phyloP scores from a whole-genome alignment of 2,113 vertebrate species.

The Isurus oxyrinchus region DNA sequence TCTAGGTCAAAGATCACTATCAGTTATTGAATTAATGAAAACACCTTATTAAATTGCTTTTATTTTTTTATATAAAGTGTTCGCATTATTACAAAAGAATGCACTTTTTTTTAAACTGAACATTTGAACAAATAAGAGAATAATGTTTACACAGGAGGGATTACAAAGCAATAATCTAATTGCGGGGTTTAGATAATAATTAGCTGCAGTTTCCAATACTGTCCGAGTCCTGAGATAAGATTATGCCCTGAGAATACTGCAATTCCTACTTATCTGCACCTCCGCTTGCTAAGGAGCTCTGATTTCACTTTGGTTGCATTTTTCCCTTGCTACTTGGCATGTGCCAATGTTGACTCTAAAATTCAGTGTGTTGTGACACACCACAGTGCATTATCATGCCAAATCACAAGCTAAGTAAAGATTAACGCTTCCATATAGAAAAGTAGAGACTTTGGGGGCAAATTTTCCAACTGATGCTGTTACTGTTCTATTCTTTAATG shows the following conservation, averaged over 20 bases:
- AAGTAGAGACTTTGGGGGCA: not conserved
- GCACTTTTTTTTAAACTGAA: not conserved
- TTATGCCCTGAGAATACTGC: not conserved
- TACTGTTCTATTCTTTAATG: not conserved
- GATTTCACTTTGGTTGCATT: not conserved
- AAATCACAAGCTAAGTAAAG: not conserved
- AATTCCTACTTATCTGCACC: not conserved
- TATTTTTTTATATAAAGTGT: not conserved
- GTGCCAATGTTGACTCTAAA: not conserved
- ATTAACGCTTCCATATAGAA: not conserved
- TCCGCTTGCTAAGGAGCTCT: not conserved
- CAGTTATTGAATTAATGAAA: not conserved
- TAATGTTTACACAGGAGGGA: not conserved
- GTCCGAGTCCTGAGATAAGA: not conserved
- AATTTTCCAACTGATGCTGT: not conserved
- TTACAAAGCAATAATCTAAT: conserved; percentile 20
- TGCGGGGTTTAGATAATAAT: not conserved
- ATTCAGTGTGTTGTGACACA: too few relatives aligned
- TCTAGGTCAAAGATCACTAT: not conserved
- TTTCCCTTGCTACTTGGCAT: not conserved
- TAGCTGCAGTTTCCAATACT: conserved; percentile 16
- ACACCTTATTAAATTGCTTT: not conserved
- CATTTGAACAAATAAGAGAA: not conserved
- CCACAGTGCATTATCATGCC: not conserved
- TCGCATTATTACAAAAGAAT: not conserved